Evolutionary conservation across 2,113 vertebrate species (phyloP).

Genomic region (Tachuris rubrigastra): DNA sequence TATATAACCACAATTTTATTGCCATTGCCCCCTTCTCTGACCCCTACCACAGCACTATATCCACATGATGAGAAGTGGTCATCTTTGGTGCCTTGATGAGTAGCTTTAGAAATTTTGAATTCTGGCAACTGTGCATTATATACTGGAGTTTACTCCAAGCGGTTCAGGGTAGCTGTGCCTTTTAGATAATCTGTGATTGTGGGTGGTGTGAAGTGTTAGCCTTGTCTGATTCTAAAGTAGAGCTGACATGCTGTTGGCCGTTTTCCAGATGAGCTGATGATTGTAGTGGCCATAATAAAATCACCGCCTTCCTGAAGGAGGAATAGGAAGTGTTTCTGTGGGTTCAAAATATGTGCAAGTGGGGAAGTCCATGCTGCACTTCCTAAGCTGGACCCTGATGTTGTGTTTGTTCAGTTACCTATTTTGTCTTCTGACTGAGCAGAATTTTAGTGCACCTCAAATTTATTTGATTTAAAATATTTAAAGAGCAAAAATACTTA

Average conservation of each 20-base stretch:
- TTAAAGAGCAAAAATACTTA: neutral
- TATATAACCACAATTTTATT: neutral
- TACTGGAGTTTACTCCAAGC: neutral
- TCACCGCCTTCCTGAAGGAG: neutral
- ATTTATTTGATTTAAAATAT: neutral
- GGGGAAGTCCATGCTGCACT: accelerated
- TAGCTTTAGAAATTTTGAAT: neutral
- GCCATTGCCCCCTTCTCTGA: neutral
- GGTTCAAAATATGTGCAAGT: neutral
- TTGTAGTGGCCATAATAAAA: neutral
- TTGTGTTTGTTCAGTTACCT: neutral
- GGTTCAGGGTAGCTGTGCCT: neutral
- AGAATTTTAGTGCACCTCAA: neutral
- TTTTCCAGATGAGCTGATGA: neutral
- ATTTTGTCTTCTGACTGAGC: neutral
- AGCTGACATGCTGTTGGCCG: neutral
- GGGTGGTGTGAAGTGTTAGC: neutral
- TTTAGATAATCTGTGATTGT: accelerated
- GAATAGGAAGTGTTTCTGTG: neutral
- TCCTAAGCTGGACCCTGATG: neutral
- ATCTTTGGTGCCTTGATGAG: accelerated
- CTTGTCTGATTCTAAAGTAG: neutral
- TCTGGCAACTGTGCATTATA: accelerated
- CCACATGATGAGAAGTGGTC: accelerated
- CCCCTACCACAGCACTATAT: neutral